Percentiles rank a stretch among this genome's conserved stretches.
These are phyloP conservation scores for Shargacucullia verbasci DNA, from an alignment of 2,888 invertebrate genomes.

Conservation along the genomic window DNA sequence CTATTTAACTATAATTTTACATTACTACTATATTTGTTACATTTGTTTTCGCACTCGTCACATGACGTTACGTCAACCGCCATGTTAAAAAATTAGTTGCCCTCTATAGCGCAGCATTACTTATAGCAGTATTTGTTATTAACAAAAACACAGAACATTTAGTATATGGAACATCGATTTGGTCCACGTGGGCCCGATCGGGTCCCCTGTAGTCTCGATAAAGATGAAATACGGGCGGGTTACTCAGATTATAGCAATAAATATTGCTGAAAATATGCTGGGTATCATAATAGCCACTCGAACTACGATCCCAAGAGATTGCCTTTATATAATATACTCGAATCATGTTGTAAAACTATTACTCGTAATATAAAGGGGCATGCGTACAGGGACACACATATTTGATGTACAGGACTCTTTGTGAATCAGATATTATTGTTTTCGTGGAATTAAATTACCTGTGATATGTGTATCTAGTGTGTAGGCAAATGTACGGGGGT, in stretches of 20 bases:
- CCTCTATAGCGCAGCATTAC: too few species aligned
- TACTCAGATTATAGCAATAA: conserved; percentile 72
- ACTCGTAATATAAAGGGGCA: conserved; percentile 25
- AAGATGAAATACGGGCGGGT: conserved; percentile 69
- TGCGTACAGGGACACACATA: conserved; percentile 12
- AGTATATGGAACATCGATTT: conserved; percentile 43
- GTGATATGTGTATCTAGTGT: neutral
- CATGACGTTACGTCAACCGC: too few species aligned
- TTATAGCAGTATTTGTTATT: neutral
- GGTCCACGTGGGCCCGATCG: conserved; percentile 64
- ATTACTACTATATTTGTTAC: too few species aligned
- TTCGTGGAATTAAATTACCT: conserved; percentile 16
- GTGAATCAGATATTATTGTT: conserved; percentile 44
- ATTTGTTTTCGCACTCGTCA: too few species aligned
- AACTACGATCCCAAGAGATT: conserved; percentile 59
- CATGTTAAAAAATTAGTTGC: too few species aligned
- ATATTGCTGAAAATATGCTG: conserved; percentile 71
- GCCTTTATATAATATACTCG: conserved; percentile 50
- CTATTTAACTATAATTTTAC: too few species aligned
- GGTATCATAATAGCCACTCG: conserved; percentile 59
- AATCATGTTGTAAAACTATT: conserved; percentile 54
- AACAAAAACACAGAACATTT: conserved; percentile 31
- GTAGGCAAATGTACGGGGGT: neutral
- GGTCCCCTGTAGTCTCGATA: conserved; percentile 65
- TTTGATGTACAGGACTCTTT: conserved; percentile 31